Conservation (phyloP, 1,140 invertebrate species). For the Tetraneura akinire region DNA sequence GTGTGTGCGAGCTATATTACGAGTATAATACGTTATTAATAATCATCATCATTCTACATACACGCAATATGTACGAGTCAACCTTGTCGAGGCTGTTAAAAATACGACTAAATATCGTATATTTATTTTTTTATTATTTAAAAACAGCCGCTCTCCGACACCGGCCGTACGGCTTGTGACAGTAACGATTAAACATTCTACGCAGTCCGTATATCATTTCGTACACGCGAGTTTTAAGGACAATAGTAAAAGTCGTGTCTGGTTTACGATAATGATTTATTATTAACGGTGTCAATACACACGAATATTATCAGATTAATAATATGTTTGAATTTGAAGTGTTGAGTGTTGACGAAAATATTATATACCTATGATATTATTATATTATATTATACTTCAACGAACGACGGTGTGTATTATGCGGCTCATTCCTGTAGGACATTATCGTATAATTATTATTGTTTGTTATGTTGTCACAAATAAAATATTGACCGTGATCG, state of each 20-base stretch:
- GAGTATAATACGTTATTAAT: constrained; percentile 33
- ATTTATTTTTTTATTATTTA: no score
- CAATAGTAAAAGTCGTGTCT: constrained; percentile 15
- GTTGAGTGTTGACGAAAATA: no score
- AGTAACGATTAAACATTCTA: constrained; percentile 28
- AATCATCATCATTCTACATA: constrained; percentile 35
- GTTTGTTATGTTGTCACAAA: no score
- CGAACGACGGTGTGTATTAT: no score
- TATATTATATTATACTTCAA: no score
- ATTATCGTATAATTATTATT: no score
- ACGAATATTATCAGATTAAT: neutral
- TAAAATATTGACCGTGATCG: no score
- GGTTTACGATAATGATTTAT: neutral
- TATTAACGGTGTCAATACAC: neutral
- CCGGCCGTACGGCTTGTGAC: neutral
- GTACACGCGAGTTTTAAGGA: neutral
- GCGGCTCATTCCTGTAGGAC: no score
- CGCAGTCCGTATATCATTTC: neutral
- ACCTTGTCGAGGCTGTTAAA: neutral
- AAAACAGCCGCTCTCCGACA: no score
- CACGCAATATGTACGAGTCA: neutral
- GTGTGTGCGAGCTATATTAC: constrained; percentile 1
- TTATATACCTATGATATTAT: no score
- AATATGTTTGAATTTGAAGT: no score
- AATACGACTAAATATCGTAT: no score